Percentiles rank a stretch among this genome's conserved stretches.
These are phyloP conservation scores for Anagyrus pseudococci DNA, from an alignment of 2,888 invertebrate species.

Conservation along the genomic window DNA sequence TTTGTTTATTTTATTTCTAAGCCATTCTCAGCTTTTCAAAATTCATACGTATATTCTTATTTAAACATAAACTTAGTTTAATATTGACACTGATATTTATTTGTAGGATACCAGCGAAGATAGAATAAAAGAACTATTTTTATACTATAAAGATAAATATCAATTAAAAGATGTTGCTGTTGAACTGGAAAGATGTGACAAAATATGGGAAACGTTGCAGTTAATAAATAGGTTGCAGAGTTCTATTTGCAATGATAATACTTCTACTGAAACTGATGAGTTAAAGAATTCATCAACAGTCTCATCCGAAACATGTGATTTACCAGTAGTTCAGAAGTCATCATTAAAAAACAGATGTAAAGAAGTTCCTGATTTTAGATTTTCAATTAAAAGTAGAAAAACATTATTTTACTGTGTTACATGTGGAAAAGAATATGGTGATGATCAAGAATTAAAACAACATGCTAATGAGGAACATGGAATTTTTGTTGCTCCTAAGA, in stretches of 20 bases:
- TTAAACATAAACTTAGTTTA: no score
- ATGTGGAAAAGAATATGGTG: constrained; percentile 50
- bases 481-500: constrained; percentile 37
- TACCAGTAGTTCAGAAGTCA: constrained; percentile 45
- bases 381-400: constrained; percentile 47
- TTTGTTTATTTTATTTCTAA: no score
- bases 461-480: constrained; percentile 51
- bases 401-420: constrained; percentile 49
- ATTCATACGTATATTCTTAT: no score
- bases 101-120: constrained; percentile 32
- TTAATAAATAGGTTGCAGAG: constrained; percentile 47
- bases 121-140: constrained; percentile 20
- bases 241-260: constrained; percentile 20
- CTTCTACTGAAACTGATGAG: constrained; percentile 15
- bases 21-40: no score
- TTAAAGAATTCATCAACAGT: constrained; percentile 27
- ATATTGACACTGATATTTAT: no score
- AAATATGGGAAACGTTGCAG: constrained; percentile 58
- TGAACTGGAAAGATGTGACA: constrained; percentile 54
- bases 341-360: constrained; percentile 45
- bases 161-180: constrained; percentile 47
- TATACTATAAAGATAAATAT: constrained; percentile 41
- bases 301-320: constrained; percentile 13
- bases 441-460: constrained; percentile 40
- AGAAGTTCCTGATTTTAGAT: constrained; percentile 49